Conservation (phyloP, 2,797 vertebrate species). For the Botia almorhae region DNA sequence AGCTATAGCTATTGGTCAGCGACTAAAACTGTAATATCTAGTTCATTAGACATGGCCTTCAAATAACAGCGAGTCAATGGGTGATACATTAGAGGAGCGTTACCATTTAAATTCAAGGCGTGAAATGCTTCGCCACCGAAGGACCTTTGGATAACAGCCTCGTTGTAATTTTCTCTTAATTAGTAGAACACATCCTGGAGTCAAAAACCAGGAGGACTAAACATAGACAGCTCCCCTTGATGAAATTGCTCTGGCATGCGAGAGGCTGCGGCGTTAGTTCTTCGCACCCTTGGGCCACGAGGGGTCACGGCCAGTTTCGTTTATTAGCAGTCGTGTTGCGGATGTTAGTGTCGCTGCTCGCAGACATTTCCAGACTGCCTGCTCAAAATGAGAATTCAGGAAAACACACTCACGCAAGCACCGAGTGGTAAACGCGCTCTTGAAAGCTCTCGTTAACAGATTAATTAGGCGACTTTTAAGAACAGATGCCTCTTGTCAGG, state of each 20-base stretch:
- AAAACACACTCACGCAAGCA: neutral
- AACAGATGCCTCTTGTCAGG: constrained; percentile 38
- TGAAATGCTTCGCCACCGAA: constrained; percentile 33
- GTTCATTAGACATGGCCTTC: constrained; percentile 44
- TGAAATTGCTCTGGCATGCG: constrained; percentile 53
- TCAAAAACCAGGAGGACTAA: constrained; percentile 56
- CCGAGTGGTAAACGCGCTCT: constrained; percentile 3
- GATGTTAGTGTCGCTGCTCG: constrained; percentile 55
- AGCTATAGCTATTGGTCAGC: neutral
- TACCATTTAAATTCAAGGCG: constrained; percentile 54
- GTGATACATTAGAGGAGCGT: constrained; percentile 12
- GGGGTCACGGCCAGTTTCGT: constrained; percentile 50
- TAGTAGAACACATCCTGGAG: constrained; percentile 55
- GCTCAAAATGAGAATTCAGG: constrained; percentile 24
- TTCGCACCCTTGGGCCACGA: constrained; percentile 49
- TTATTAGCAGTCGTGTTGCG: constrained; percentile 55
- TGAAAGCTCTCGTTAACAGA: constrained; percentile 18
- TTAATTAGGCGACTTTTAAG: constrained; percentile 53
- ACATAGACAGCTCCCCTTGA: constrained; percentile 51
- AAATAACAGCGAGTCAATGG: constrained; percentile 34
- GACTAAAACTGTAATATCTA: constrained; percentile 11
- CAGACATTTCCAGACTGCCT: constrained; percentile 43
- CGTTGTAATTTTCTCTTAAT: constrained; percentile 63
- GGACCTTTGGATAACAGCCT: constrained; percentile 52
- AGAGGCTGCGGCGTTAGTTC: constrained; percentile 55